Base-by-base conservation (phyloP, 2,113 vertebrate genomes). In the Amazona guildingii region DNA sequence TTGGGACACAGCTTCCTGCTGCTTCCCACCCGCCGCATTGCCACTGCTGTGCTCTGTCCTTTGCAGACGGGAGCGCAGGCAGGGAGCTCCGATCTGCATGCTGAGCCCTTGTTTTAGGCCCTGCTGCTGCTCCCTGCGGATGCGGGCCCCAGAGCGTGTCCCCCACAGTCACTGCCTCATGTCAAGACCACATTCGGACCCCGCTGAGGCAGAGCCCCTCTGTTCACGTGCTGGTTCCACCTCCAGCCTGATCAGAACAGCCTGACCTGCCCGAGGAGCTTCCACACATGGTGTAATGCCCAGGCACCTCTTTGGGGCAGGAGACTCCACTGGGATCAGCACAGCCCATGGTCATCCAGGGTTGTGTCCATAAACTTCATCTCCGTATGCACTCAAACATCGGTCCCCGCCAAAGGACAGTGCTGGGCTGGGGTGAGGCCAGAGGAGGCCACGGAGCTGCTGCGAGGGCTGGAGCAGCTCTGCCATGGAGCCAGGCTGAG, bases 1-100 rank as follows among this genome's bases (percentile, higher is more conserved):
- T 29, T 44, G 83, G 82, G 79, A 75, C 67, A 18, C 4, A 7
- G 82, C 83, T 94, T 94, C 96, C 96, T 93, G 87, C 85, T 25
- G 81, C 88, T 68, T 89, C 82, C 90, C 83, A 77, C 92, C 61
- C 35, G 2, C 44, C 73, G 37, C 78, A 17, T 64, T 83, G 16
- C 59, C 74, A 21, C 28, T 6, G 24, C n/a, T 46, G 29, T 80
- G 80, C 88, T 13, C 69, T 68, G 74, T 84, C 92, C 94, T 92
- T 93, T 88, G 55, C 39, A 62, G 85, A 59, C 11, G 8, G 61
- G 19, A 8, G 2, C 1, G 4, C 75, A 29, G 77, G 48, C 33
- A 1, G 13, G 0, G 4, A 80, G 79, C 62, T 78, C 49, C 0
- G 4, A 4, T 20, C 78, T 24, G 49, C n/a, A 7, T 1, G 0